phyloP scores from a whole-genome alignment of 2,113 vertebrate species.

The Lepus timidus region DNA sequence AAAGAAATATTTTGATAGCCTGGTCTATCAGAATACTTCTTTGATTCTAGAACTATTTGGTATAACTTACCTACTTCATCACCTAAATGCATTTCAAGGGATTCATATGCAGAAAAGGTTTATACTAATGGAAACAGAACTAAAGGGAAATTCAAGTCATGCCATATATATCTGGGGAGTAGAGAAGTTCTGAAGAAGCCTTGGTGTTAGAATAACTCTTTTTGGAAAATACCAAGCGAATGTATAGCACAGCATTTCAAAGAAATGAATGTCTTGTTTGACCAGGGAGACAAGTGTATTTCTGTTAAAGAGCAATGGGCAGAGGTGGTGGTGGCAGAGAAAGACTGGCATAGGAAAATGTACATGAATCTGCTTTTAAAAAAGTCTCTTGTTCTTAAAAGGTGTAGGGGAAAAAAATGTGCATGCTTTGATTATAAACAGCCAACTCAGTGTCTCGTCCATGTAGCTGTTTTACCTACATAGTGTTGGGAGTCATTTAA shows the following conservation, averaged over 20 bases:
- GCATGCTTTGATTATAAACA: not conserved
- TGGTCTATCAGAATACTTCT: constrained; percentile 62
- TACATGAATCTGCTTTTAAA: constrained; percentile 3
- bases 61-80: constrained; percentile 54
- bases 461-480: constrained; percentile 12
- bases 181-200: constrained; percentile 6
- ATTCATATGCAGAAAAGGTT: constrained; percentile 60
- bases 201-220: constrained; percentile 23
- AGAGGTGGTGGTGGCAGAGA: not conserved
- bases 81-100: constrained; percentile 65
- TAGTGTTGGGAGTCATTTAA: constrained; percentile 51
- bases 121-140: constrained; percentile 60
- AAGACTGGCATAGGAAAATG: not conserved
- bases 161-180: not conserved
- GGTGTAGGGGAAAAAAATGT: not conserved
- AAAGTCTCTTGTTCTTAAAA: constrained; percentile 21
- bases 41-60: constrained; percentile 64
- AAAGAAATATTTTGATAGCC: constrained; percentile 70
- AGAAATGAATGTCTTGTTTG: constrained; percentile 45
- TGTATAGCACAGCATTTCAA: constrained; percentile 31
- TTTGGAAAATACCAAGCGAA: constrained; percentile 33
- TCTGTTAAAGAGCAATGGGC: constrained; percentile 41
- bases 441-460: not conserved
- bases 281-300: not conserved
- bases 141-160: constrained; percentile 67